Evolutionary conservation across 2,113 vertebrate genomes (phyloP), one percentile per base, ranked within the genome.

Genomic region (Mobula birostris): DNA sequence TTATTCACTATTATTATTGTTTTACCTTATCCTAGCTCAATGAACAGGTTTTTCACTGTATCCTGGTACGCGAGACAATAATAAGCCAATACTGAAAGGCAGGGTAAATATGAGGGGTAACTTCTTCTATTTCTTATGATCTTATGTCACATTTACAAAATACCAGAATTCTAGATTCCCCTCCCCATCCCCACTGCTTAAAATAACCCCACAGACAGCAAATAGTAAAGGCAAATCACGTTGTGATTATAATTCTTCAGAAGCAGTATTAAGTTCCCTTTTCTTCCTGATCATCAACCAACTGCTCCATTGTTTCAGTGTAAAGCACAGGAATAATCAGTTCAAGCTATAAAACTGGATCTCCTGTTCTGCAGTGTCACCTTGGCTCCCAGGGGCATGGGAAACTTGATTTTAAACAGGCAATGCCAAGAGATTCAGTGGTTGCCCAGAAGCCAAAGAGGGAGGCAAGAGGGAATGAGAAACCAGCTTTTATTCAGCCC

Each of bases 361-460:
- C 85, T 66, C 85, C 61, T 32, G 85, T 63, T 68, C 85, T 17
- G 29, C n/a, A n/a, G 85, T 66, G 85, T 90, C 85, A 90, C 85
- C 85, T 90, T 90, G 85, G 85, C 85, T 90, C 85, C 85, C 61
- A 15, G 61, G 85, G 85, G 85, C 85, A 90, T 90, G 85, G 85
- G 85, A 90, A 90, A 90, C 63, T n/a, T 32, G 61, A 90, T 90
- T 90, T 68, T 7, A 66, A 48, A 90, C 6, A n/a, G 15, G 19
- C 85, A 66, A 74, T 6, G 29, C 85, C 63, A 63, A 63, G 29
- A 66, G 15, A 90, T n/a, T 90, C 85, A 90, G 66, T 90, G 85
- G 61, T 61, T 32, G 85, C n/a, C 29, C 7, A 17, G 29, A 90
- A 90, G 85, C 85, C n/a, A 74, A 63, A 66, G 85, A 90, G 85